phyloP scores from a whole-genome alignment of 1,140 invertebrate species.

The Geopemphigus sp. region DNA sequence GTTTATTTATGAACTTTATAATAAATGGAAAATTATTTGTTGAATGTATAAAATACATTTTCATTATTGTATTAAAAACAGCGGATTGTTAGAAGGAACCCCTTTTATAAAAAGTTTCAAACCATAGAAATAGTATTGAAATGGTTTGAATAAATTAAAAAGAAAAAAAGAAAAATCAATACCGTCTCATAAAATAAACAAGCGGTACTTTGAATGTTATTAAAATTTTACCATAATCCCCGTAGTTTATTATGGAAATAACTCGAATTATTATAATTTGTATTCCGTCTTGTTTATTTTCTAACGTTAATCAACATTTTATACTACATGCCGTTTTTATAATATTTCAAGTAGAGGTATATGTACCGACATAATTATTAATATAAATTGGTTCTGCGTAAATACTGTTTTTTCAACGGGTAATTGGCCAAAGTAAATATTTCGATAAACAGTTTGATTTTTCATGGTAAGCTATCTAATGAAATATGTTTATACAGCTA shows the following conservation, averaged over 20 bases:
- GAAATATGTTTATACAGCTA: neutral
- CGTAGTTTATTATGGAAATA: conserved; percentile 39
- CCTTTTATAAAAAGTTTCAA: conserved; percentile 25
- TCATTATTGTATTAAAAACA: conserved; percentile 33
- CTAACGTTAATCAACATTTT: conserved; percentile 21
- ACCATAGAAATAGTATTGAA: conserved; percentile 33
- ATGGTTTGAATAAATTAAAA: conserved; percentile 40
- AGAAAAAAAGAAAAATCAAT: conserved; percentile 28
- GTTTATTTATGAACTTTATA: conserved; percentile 30
- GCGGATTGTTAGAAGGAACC: conserved; percentile 24
- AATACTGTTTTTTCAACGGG: neutral
- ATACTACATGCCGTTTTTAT: neutral
- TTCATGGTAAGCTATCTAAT: neutral
- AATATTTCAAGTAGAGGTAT: neutral
- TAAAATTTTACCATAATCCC: conserved; percentile 41
- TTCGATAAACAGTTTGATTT: conserved; percentile 21
- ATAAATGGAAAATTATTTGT: conserved; percentile 38
- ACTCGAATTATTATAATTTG: conserved; percentile 20
- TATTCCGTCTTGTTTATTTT: conserved; percentile 28
- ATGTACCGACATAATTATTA: neutral
- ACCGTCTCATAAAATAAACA: conserved; percentile 44
- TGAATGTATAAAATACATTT: conserved; percentile 9
- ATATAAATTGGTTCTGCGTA: no score
- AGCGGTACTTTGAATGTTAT: conserved; percentile 29
- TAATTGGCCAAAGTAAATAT: conserved; percentile 26